Evolutionary conservation across 2,113 vertebrate genomes (phyloP).

Genomic region (Cheilinus undulatus): DNA sequence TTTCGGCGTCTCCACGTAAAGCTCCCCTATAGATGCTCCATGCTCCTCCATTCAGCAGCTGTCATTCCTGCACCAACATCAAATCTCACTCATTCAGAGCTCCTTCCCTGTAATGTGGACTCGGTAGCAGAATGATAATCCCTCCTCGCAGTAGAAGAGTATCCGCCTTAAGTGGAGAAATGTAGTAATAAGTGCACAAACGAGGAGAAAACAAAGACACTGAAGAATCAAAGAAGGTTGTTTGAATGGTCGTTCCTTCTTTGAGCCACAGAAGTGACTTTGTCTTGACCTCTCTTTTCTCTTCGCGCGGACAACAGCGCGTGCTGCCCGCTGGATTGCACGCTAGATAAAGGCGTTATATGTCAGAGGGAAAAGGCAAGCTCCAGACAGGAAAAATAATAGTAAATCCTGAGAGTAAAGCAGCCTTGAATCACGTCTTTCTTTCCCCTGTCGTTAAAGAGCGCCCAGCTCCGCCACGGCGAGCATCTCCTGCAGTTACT

Average conservation of each 20-base stretch:
- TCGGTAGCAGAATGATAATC: slow-evolving; percentile 15
- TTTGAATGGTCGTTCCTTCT: background rate
- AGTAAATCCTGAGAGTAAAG: slow-evolving; percentile 4
- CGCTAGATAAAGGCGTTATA: slow-evolving; percentile 24
- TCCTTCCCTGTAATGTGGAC: slow-evolving; percentile 3
- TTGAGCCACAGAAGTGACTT: slow-evolving; percentile 71
- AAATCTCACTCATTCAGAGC: slow-evolving; percentile 25
- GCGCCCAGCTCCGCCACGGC: slow-evolving; percentile 29
- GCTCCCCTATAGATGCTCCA: slow-evolving; percentile 31
- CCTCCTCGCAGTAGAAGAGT: background rate
- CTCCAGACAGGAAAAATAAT: slow-evolving; percentile 1
- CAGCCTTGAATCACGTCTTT: slow-evolving; percentile 2
- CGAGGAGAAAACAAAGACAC: background rate
- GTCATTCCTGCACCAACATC: slow-evolving; percentile 40
- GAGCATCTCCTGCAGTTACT: slow-evolving; percentile 62
- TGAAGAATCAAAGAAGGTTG: slow-evolving; percentile 1
- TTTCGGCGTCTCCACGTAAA: slow-evolving; percentile 9
- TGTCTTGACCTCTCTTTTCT: slow-evolving; percentile 74
- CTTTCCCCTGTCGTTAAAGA: slow-evolving; percentile 15
- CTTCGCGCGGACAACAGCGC: slow-evolving; percentile 32
- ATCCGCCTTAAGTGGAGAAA: slow-evolving; percentile 17
- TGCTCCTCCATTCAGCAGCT: slow-evolving; percentile 50
- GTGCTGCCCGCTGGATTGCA: slow-evolving; percentile 32
- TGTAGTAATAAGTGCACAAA: background rate
- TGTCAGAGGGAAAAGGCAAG: slow-evolving; percentile 20